phyloP scores from a whole-genome alignment of 2,113 vertebrate genomes.

The Gallinago paraguaiae region DNA sequence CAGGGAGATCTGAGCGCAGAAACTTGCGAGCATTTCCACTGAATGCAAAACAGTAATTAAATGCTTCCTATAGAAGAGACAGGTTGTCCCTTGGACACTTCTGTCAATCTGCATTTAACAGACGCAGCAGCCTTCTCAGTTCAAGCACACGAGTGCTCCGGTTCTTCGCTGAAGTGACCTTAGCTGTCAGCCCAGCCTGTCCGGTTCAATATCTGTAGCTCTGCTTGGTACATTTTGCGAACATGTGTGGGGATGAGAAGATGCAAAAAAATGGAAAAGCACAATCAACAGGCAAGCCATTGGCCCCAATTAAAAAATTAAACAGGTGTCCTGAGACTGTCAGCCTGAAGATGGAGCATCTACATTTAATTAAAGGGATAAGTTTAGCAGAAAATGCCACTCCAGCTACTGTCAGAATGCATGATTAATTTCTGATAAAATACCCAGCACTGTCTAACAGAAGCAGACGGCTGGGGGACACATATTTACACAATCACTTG shows the following conservation, averaged over 20 bases:
- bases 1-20: background rate
- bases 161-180: conserved; percentile 58
- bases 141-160: conserved; percentile 23
- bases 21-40: background rate
- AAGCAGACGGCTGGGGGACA: conserved; percentile 17
- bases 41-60: conserved; percentile 66
- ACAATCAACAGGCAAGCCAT: conserved; percentile 7
- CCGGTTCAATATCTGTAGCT: conserved; percentile 51
- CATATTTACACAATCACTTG: conserved; percentile 61
- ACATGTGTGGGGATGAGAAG: background rate
- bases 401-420: conserved; percentile 69
- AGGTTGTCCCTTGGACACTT: conserved; percentile 56
- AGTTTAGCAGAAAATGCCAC: conserved; percentile 59
- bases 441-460: conserved; percentile 53
- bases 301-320: conserved; percentile 64
- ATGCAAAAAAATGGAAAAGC: background rate
- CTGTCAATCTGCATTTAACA: conserved; percentile 69
- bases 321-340: conserved; percentile 61
- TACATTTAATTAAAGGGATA: conserved; percentile 70
- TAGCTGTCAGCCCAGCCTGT: conserved; percentile 65
- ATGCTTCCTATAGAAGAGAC: conserved; percentile 49
- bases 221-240: background rate
- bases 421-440: conserved; percentile 76
- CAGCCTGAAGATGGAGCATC: conserved; percentile 63
- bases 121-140: conserved; percentile 33